phyloP scores from a whole-genome alignment of 2,888 invertebrate genomes.

The Scaptomyza polygonia region DNA sequence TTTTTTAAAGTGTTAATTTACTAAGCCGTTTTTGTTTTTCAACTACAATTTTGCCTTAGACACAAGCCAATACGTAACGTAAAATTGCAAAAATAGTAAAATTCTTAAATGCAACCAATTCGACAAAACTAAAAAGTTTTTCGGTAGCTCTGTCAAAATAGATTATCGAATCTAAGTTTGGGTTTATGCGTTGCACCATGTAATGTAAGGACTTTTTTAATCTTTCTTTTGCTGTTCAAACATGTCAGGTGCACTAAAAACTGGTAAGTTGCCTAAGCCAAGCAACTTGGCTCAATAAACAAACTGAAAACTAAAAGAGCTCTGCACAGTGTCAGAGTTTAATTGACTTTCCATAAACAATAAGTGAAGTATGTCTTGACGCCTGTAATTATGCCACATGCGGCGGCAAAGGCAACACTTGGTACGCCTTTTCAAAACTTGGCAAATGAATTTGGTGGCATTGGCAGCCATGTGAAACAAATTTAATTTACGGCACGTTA shows the following conservation, averaged over 20 bases:
- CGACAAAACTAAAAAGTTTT: no score
- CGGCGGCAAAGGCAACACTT: constrained; percentile 51
- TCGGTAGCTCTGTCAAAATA: no score
- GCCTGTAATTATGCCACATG: constrained; percentile 75
- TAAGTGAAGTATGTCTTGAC: constrained; percentile 18
- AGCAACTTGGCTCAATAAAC: constrained; percentile 7
- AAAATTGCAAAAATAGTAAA: no score
- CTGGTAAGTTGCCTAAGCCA: constrained; percentile 2
- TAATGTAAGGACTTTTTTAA: background rate
- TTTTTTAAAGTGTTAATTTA: no score
- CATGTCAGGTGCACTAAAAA: constrained; percentile 32
- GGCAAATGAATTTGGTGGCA: constrained; percentile 5
- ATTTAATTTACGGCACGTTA: constrained; percentile 60
- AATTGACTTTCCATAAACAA: constrained; percentile 63
- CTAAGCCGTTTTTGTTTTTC: no score
- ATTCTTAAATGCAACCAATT: no score
- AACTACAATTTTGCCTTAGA: no score
- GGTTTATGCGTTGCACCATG: background rate
- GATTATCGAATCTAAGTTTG: no score
- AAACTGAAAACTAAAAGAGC: constrained; percentile 33
- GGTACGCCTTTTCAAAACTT: constrained; percentile 4
- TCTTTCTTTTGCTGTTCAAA: background rate
- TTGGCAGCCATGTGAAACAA: constrained; percentile 49
- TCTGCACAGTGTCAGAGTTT: constrained; percentile 43
- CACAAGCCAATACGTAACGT: no score